These are phyloP conservation scores for Hybos culiciformis DNA, from an alignment of 2,888 invertebrate genomes.

Conservation along the genomic window DNA sequence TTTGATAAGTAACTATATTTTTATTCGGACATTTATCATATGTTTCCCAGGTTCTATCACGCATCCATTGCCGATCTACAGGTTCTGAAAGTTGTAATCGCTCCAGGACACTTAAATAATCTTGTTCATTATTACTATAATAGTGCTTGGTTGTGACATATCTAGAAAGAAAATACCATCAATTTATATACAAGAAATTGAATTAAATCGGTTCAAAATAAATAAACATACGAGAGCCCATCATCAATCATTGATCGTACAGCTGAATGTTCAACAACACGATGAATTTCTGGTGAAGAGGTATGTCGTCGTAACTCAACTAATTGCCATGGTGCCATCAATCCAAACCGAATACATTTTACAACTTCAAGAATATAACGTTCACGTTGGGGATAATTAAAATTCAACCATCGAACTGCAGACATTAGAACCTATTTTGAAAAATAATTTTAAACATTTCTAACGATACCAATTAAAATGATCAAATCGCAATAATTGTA, in stretches of 20 bases:
- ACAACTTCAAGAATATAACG: constrained; percentile 46
- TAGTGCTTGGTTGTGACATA: constrained; percentile 66
- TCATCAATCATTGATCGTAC: constrained; percentile 68
- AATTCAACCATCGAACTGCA: constrained; percentile 63
- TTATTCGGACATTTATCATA: constrained; percentile 25
- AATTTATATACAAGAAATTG: neutral
- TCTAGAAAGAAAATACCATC: constrained; percentile 29
- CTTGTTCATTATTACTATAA: constrained; percentile 57
- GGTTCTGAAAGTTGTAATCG: constrained; percentile 54
- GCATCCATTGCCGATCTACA: constrained; percentile 60
- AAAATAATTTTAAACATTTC: constrained; percentile 40
- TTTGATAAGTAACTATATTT: constrained; percentile 22
- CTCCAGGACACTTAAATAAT: constrained; percentile 58
- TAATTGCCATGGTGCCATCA: constrained; percentile 67
- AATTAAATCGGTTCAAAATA: neutral
- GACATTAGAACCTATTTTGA: constrained; percentile 55
- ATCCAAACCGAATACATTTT: constrained; percentile 60
- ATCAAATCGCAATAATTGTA: neutral
- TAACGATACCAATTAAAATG: neutral
- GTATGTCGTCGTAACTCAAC: constrained; percentile 63
- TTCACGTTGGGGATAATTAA: constrained; percentile 51
- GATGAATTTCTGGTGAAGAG: constrained; percentile 56
- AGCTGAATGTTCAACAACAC: constrained; percentile 49
- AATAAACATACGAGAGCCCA: constrained; percentile 54
- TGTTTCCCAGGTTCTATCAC: constrained; percentile 36